Conservation (phyloP, 2,797 vertebrate genomes). For the Myoxocephalus aenaeus region DNA sequence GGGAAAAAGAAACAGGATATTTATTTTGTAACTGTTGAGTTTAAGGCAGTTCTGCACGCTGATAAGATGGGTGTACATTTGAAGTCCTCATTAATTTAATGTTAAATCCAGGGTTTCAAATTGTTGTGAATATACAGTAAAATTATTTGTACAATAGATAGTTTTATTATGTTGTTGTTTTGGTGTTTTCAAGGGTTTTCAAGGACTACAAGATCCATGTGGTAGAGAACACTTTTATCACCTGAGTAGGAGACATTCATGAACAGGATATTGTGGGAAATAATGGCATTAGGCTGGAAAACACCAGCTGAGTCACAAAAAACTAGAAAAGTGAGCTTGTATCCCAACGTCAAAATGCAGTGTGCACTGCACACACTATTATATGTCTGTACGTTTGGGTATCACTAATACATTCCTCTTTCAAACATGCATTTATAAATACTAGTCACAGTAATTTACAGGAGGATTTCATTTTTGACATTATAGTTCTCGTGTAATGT, state of each 20-base stretch:
- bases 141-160: not conserved
- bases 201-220: not conserved
- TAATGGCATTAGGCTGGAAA: not conserved
- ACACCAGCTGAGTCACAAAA: conserved; percentile 1
- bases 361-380: not conserved
- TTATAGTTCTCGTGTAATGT: not conserved
- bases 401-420: not conserved
- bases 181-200: not conserved
- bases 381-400: not conserved
- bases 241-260: not conserved
- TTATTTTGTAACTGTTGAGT: not conserved
- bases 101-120: not conserved
- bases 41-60: not conserved
- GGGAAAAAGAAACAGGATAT: not conserved
- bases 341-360: not conserved
- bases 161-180: not conserved
- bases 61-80: not conserved
- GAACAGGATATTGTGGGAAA: not conserved
- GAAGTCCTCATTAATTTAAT: not conserved
- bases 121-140: not conserved
- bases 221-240: not conserved
- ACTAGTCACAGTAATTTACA: not conserved
- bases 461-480: too few species aligned
- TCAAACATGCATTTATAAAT: not conserved
- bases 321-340: not conserved